Conservation (phyloP, 2,888 invertebrate species). For the Invenusta paracnida region DNA sequence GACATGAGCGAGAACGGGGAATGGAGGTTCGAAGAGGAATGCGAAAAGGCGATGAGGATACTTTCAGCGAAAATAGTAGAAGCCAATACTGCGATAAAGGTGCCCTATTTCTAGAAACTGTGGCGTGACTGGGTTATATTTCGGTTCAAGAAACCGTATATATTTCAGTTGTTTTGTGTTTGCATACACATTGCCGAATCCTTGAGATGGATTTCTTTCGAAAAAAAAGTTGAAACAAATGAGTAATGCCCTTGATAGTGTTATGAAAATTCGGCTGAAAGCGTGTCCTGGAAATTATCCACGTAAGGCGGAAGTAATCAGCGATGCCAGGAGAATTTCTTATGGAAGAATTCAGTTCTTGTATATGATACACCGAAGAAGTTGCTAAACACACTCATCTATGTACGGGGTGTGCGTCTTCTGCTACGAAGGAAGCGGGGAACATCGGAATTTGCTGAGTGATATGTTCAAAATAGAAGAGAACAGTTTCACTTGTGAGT, state of each 20-base stretch:
- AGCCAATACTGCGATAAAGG: too few relatives aligned
- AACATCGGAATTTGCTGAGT: neutral
- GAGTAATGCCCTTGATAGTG: too few relatives aligned
- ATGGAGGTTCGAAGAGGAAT: neutral
- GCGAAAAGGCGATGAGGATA: too few relatives aligned
- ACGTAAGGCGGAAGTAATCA: neutral
- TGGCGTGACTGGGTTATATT: too few relatives aligned
- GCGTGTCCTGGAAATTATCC: neutral
- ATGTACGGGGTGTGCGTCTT: neutral
- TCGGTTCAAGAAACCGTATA: neutral
- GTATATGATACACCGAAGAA: neutral
- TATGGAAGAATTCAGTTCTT: neutral
- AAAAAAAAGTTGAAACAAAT: neutral
- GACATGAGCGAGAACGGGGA: neutral
- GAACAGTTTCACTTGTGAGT: neutral
- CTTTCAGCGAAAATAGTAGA: too few relatives aligned
- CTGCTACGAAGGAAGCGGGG: neutral
- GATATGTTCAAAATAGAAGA: neutral
- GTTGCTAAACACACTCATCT: neutral
- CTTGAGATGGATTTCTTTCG: neutral
- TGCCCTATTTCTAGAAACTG: too few relatives aligned
- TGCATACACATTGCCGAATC: neutral
- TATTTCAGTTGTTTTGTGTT: neutral
- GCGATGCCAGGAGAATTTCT: neutral
- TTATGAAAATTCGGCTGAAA: neutral